Evolutionary conservation across 1,140 invertebrate species (phyloP).

Genomic region (Aphaenogaster floridana): DNA sequence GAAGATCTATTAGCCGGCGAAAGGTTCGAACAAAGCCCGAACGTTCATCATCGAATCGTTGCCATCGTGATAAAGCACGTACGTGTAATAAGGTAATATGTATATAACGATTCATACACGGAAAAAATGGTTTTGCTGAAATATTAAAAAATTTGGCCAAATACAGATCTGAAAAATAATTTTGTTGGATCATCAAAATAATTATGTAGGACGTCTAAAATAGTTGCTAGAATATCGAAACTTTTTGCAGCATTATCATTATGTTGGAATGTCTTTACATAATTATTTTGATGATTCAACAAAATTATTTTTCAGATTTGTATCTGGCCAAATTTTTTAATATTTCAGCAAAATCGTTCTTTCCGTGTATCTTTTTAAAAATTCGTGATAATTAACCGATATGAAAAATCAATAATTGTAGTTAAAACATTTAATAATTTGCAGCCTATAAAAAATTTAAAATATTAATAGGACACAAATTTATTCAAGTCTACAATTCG

Average conservation of each 20-base stretch:
- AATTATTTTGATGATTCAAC: too few relatives aligned
- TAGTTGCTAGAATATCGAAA: too few relatives aligned
- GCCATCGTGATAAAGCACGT: slow-evolving; percentile 65
- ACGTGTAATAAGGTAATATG: slow-evolving; percentile 54
- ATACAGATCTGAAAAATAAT: too few relatives aligned
- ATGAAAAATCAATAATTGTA: not conserved
- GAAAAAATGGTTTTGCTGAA: too few relatives aligned
- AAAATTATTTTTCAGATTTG: too few relatives aligned
- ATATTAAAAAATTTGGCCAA: too few relatives aligned
- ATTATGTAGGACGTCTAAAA: too few relatives aligned
- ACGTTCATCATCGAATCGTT: slow-evolving; percentile 38
- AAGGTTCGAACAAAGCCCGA: not conserved
- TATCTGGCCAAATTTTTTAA: too few relatives aligned
- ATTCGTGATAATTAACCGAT: slow-evolving; percentile 2
- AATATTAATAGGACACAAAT: not conserved
- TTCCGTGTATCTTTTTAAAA: not conserved
- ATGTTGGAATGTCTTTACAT: too few relatives aligned
- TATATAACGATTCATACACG: not conserved
- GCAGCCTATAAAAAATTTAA: not conserved
- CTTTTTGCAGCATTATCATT: too few relatives aligned
- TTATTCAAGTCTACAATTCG: not conserved
- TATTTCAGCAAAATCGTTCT: too few relatives aligned
- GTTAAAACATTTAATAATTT: not conserved
- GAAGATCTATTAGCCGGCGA: slow-evolving; percentile 33
- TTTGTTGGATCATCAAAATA: too few relatives aligned